Evolutionary conservation across 2,113 vertebrate species (phyloP).

Genomic region (Leptodactylus fuscus): DNA sequence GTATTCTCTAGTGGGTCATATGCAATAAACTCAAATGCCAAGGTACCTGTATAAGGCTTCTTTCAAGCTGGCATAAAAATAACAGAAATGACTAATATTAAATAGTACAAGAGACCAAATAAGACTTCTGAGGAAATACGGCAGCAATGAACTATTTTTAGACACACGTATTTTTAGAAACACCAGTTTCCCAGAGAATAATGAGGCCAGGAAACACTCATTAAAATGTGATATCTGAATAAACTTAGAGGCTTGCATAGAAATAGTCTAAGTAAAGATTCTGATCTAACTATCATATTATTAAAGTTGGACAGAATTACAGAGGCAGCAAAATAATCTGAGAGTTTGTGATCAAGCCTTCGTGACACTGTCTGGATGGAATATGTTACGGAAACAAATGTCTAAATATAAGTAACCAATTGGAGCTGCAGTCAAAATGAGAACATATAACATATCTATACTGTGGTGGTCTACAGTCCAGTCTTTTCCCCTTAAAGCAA

Average conservation of each 20-base stretch:
- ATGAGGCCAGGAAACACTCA: constrained; percentile 23
- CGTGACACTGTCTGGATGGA: neutral
- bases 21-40: neutral
- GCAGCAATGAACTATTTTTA: neutral
- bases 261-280: neutral
- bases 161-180: neutral
- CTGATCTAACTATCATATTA: neutral
- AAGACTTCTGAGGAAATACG: neutral
- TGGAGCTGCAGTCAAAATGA: neutral
- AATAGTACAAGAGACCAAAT: neutral
- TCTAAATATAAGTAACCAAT: neutral
- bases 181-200: constrained; percentile 20
- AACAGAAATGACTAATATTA: neutral
- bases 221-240: constrained; percentile 28
- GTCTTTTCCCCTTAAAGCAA: too few species aligned
- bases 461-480: neutral
- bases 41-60: neutral
- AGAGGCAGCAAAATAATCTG: neutral
- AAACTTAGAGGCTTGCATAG: neutral
- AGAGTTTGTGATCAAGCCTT: neutral
- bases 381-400: neutral
- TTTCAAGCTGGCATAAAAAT: neutral
- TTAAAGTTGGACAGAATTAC: constrained; percentile 8
- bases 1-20: neutral
- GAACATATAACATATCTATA: neutral